Percentiles rank a stretch among this genome's conserved stretches.
phyloP scores from a whole-genome alignment of 2,888 invertebrate species.

The Aspidiotus rigidus region DNA sequence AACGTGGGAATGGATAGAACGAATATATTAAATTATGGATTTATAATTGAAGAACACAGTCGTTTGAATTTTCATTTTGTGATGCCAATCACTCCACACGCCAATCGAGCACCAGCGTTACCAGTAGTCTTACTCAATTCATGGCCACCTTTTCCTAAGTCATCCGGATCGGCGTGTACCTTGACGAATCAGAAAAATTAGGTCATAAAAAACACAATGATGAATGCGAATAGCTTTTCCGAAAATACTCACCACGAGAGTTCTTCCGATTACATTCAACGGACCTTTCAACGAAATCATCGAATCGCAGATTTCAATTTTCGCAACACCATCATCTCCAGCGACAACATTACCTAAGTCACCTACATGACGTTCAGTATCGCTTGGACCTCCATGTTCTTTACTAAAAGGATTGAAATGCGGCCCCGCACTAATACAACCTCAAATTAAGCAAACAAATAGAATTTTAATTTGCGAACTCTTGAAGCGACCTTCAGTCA shows the following conservation, averaged over 20 bases:
- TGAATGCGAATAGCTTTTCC: neutral
- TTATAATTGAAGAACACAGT: too few species aligned
- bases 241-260: conserved; percentile 38
- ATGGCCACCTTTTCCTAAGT: conserved; percentile 84
- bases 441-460: conserved; percentile 29
- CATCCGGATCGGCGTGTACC: conserved; percentile 86
- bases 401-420: conserved; percentile 80
- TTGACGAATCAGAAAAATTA: conserved; percentile 10
- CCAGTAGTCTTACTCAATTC: conserved; percentile 88
- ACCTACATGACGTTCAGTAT: conserved; percentile 69
- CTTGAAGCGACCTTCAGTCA: neutral
- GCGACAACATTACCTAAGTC: conserved; percentile 80
- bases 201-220: neutral
- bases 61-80: conserved; percentile 36
- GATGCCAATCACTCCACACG: conserved; percentile 76
- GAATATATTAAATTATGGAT: too few species aligned
- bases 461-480: neutral
- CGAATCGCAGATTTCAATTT: conserved; percentile 55
- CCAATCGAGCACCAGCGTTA: conserved; percentile 83
- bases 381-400: conserved; percentile 74
- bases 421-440: conserved; percentile 87
- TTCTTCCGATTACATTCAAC: conserved; percentile 63
- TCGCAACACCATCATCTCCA: conserved; percentile 53
- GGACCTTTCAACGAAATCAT: conserved; percentile 58
- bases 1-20: too few species aligned